Evolutionary conservation across 2,888 invertebrate species (phyloP), one percentile per base, ranked within the genome.

Genomic region (Lamellibrachia satsuma): DNA sequence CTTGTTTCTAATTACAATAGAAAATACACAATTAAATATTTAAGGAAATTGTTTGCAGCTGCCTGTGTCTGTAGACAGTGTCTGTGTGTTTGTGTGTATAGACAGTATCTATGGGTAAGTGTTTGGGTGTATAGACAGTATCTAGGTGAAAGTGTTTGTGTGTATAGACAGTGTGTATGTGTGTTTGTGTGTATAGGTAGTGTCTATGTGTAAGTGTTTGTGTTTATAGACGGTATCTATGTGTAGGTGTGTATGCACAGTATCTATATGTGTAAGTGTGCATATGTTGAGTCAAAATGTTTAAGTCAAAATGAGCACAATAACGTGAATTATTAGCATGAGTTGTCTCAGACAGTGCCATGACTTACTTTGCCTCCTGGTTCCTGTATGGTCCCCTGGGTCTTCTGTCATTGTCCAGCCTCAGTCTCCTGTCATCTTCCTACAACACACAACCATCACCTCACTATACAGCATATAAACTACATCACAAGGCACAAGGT

Each of bases 291-390:
- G 6, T 75, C 75, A 75, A n/a, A 75, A 75, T 75, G 22, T 22
- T n/a, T 22, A 0, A 75, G 22, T 22, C 75, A 75, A 75, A 75
- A 75, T 22, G 22, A 75, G 75, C 75, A 75, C 75, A 11, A 75
- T 22, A 75, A 75, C 4, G 22, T 75, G n/a, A 3, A 22, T 6
- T 75, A 22, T 60, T 11, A 60, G 15, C 15, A 22, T 15, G 15
- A 39, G 39, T 39, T 39, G 39, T 39, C 39, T 9, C 9, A 15
- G 60, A 60, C 75, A 4, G 75, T 22, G 7, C 3, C 8, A 90
- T 90, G 22, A 60, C 95, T 93, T 94, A 95, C 95, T 94, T 95
- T 75, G 93, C 90, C 92, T 95, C 95, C 94, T 94, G 94, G 52
- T 95, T 95, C 92, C 94, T 94, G 92, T 95, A 95, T 15, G 95